phyloP scores from a whole-genome alignment of 1,140 invertebrate species.

The Zaprionus ornatus region DNA sequence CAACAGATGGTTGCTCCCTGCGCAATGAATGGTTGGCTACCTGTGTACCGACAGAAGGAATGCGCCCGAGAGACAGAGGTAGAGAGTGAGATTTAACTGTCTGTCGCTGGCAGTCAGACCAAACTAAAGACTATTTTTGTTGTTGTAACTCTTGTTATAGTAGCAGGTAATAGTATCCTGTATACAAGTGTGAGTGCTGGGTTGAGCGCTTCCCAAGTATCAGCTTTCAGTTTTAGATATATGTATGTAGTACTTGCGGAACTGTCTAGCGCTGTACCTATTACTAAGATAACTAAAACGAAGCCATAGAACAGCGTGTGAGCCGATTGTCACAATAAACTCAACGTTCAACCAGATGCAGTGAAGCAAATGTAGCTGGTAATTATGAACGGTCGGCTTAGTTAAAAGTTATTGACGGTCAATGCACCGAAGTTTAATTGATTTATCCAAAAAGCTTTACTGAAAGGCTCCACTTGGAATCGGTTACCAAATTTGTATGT shows the following conservation, averaged over 20 bases:
- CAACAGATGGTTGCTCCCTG: slow-evolving; percentile 32
- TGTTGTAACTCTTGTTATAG: slow-evolving; percentile 4
- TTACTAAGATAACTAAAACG: slow-evolving; percentile 19
- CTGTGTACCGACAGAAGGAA: slow-evolving; percentile 17
- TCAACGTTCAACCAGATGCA: background rate
- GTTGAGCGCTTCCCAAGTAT: slow-evolving; percentile 38
- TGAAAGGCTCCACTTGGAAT: background rate
- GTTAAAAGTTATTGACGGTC: slow-evolving; percentile 9
- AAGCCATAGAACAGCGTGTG: slow-evolving; percentile 58
- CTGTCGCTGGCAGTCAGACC: background rate
- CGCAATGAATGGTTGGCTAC: slow-evolving; percentile 4
- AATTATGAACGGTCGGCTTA: background rate
- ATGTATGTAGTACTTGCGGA: slow-evolving; percentile 22
- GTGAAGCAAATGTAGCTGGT: slow-evolving; percentile 47
- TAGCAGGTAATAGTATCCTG: slow-evolving; percentile 51
- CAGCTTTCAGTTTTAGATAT: slow-evolving; percentile 59
- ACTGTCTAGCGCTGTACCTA: slow-evolving; percentile 13
- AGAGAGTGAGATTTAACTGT: slow-evolving; percentile 34
- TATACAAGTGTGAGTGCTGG: slow-evolving; percentile 19
- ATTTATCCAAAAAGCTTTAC: background rate
- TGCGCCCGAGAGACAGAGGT: slow-evolving; percentile 3
- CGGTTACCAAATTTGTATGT: background rate
- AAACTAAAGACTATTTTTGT: background rate
- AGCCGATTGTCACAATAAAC: slow-evolving; percentile 55
- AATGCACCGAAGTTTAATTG: slow-evolving; percentile 3